Evolutionary conservation across 2,797 vertebrate species (phyloP), one percentile per base, ranked within the genome.

Genomic region (Acropternis orthonyx): DNA sequence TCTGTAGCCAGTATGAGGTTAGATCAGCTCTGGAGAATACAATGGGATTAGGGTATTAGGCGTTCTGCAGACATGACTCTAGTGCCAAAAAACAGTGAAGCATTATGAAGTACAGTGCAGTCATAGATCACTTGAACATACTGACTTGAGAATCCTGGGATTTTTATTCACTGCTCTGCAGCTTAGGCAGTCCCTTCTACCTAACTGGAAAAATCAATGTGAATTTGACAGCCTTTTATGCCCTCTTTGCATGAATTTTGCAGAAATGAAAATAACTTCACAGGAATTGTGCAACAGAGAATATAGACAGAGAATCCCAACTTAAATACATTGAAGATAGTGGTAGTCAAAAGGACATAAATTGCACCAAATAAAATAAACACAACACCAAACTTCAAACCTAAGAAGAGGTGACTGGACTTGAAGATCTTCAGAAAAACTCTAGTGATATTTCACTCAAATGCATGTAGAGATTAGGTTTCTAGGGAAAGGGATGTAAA

Each of bases 361-460:
- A 75, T 12, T 55, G 32, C 16, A 61, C 26, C 8, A 14, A 69
- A 36, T 34, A 37, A 67, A 84, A 77, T 22, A 69, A 58, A n/a
- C 5, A 20, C 39, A 73, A 6, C 27, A 26, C 3, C 9, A 74
- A 71, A n/a, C 4, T 6, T 56, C 28, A 48, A 88, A 75, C n/a
- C 22, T 56, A 32, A 36, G 20, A 67, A 74, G 46, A 68, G 11
- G 4, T 39, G 72, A 41, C 11, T 65, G 20, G 12, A 32, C 30
- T 41, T 73, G 16, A 62, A 77, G 41, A 46, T 16, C 44, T 75
- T 6, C 24, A 49, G 23, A 13, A 69, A n/a, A 94, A 81, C 23
- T 62, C 66, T 62, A 84, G 52, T 85, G 51, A 78, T 82, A 71
- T 89, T 96, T 95, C 77, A 69, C 84, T 81, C 88, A 89, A 94